Conservation (phyloP, 2,797 vertebrate species). For the Clarias platycephalus region DNA sequence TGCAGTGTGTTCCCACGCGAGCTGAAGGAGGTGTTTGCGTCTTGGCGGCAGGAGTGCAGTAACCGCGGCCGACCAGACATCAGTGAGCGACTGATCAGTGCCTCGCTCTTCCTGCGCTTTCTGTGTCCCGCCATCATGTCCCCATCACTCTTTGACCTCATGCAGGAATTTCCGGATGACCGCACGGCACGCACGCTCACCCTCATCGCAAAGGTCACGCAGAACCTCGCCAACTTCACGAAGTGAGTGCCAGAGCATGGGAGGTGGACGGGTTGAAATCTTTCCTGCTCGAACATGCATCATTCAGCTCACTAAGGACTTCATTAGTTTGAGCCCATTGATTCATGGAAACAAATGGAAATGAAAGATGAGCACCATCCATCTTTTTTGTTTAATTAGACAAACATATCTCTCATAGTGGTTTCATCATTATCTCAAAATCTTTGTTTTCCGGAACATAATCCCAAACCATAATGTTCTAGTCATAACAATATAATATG, state of each 20-base stretch:
- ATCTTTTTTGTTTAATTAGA: background rate
- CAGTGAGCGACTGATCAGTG: slow-evolving; percentile 91
- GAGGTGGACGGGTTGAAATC: background rate
- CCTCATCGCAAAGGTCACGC: slow-evolving; percentile 94
- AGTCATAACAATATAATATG: background rate
- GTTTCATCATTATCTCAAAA: background rate
- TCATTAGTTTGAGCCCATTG: background rate
- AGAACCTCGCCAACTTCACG: slow-evolving; percentile 95
- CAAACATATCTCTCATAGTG: background rate
- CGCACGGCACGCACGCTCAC: slow-evolving; percentile 90
- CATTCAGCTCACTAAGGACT: background rate
- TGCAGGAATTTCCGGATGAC: slow-evolving; percentile 92
- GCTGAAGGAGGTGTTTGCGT: slow-evolving; percentile 94
- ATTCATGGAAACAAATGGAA: background rate
- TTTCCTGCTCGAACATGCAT: background rate
- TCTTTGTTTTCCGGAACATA: background rate
- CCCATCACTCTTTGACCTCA: slow-evolving; percentile 91
- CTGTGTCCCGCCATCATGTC: slow-evolving; percentile 96
- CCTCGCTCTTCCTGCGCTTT: slow-evolving; percentile 92
- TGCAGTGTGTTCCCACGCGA: slow-evolving; percentile 90
- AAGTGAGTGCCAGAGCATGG: slow-evolving; percentile 68
- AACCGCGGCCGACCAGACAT: slow-evolving; percentile 88
- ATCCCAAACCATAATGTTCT: background rate
- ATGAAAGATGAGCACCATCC: background rate
- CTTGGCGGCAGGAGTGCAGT: slow-evolving; percentile 92